These are phyloP conservation scores for Cygnus olor DNA, from an alignment of 2,797 vertebrate species.

Conservation along the genomic window DNA sequence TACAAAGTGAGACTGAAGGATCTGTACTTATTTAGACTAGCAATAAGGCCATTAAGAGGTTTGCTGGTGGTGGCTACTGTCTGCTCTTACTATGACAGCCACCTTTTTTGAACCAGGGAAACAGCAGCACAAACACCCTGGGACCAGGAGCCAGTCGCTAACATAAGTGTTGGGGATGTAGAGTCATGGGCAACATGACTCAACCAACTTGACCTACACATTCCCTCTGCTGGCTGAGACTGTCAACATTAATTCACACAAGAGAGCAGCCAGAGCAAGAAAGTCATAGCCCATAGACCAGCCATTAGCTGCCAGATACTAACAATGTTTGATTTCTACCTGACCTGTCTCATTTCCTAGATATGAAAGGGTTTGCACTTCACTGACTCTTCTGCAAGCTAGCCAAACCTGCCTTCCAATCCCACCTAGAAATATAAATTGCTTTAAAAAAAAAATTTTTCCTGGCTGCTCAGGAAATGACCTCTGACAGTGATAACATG, in stretches of 20 bases:
- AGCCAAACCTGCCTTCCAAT: not conserved
- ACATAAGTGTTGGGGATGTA: not conserved
- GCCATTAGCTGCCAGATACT: not conserved
- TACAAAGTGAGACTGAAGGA: not conserved
- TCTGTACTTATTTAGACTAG: not conserved
- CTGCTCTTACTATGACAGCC: not conserved
- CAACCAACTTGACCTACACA: not conserved
- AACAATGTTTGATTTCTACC: not conserved
- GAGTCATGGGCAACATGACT: not conserved
- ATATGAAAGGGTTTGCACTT: not conserved
- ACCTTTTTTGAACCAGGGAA: not conserved
- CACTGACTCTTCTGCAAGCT: not conserved
- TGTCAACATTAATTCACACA: not conserved
- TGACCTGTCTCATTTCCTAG: not conserved
- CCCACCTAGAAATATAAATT: not conserved
- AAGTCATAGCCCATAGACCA: not conserved
- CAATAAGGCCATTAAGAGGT: not conserved
- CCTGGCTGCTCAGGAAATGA: not conserved
- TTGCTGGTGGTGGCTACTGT: not conserved
- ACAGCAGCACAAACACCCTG: not conserved
- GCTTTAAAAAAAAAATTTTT: not conserved
- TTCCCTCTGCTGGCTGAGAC: not conserved
- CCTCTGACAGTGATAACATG: not conserved
- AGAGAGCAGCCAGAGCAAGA: not conserved
- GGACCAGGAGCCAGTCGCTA: not conserved